Evolutionary conservation across 2,888 invertebrate genomes (phyloP).

Genomic region (Tholera decimalis): DNA sequence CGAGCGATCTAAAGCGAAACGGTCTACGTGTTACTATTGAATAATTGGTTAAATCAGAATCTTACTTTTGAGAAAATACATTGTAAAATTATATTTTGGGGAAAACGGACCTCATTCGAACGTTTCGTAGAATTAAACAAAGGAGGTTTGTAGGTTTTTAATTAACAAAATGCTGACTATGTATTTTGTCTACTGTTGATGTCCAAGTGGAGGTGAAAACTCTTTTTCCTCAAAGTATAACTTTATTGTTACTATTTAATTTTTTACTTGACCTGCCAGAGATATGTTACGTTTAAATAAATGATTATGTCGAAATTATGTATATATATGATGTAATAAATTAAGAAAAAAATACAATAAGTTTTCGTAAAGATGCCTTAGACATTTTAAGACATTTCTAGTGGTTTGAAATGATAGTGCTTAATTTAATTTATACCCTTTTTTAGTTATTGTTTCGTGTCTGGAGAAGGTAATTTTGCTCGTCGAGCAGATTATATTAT

Average conservation of each 20-base stretch:
- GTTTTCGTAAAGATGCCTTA: slow-evolving; percentile 90
- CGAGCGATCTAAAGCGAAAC: slow-evolving; percentile 64
- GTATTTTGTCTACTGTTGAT: slow-evolving; percentile 16
- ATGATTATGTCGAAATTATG: slow-evolving; percentile 90
- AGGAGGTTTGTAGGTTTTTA: background rate
- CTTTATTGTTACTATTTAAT: slow-evolving; percentile 69
- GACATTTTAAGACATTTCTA: slow-evolving; percentile 85
- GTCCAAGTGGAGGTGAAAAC: slow-evolving; percentile 17
- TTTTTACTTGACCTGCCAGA: slow-evolving; percentile 85
- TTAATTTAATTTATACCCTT: slow-evolving; percentile 79
- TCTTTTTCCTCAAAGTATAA: slow-evolving; percentile 56
- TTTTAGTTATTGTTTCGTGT: slow-evolving; percentile 61
- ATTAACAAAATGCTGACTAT: slow-evolving; percentile 2
- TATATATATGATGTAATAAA: slow-evolving; percentile 91
- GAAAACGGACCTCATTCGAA: slow-evolving; percentile 28
- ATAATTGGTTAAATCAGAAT: slow-evolving; percentile 63
- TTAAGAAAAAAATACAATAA: slow-evolving; percentile 89
- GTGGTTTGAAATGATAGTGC: slow-evolving; percentile 75
- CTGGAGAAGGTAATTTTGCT: slow-evolving; percentile 57
- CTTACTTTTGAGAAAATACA: slow-evolving; percentile 57
- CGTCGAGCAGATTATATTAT: slow-evolving; percentile 37
- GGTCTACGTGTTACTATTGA: slow-evolving; percentile 79
- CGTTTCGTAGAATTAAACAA: slow-evolving; percentile 1
- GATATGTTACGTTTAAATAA: slow-evolving; percentile 87
- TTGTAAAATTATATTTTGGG: slow-evolving; percentile 61